phyloP scores from a whole-genome alignment of 2,888 invertebrate genomes.

The Antheraea assamensis region DNA sequence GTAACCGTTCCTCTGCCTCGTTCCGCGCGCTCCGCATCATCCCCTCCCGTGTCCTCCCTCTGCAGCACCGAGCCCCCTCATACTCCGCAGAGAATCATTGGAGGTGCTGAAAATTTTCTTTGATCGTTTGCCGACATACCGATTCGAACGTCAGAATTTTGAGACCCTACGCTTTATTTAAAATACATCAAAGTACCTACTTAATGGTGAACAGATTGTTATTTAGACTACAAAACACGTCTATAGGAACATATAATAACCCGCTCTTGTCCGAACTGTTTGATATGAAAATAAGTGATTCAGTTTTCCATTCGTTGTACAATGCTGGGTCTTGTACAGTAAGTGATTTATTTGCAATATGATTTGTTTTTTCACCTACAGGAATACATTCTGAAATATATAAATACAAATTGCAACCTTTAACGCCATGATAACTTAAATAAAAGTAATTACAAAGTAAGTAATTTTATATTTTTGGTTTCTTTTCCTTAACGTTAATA shows the following conservation, averaged over 20 bases:
- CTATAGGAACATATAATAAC: no score
- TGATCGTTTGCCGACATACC: not conserved
- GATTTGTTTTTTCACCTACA: not conserved
- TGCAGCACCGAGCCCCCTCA: conserved; percentile 27
- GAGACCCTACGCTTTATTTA: not conserved
- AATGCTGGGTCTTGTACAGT: not conserved
- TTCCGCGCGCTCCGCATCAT: not conserved
- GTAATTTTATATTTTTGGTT: no score
- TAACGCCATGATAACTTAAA: no score
- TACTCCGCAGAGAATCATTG: conserved; percentile 16
- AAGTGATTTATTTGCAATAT: not conserved
- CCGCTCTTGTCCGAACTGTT: not conserved
- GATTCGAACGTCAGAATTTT: not conserved
- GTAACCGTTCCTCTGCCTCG: conserved; percentile 49
- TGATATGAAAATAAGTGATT: not conserved
- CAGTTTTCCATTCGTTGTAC: not conserved
- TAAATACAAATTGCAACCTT: not conserved
- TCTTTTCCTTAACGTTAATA: no score
- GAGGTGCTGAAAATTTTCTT: conserved; percentile 15
- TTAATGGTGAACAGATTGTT: no score
- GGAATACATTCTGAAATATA: not conserved
- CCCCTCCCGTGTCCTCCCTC: not conserved
- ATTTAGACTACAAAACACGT: no score
- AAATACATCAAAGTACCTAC: not conserved
- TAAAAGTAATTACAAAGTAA: no score